Percentiles rank a stretch among this genome's conserved stretches.
phyloP scores from a whole-genome alignment of 2,888 invertebrate genomes.

The Platynereis dumerilii region DNA sequence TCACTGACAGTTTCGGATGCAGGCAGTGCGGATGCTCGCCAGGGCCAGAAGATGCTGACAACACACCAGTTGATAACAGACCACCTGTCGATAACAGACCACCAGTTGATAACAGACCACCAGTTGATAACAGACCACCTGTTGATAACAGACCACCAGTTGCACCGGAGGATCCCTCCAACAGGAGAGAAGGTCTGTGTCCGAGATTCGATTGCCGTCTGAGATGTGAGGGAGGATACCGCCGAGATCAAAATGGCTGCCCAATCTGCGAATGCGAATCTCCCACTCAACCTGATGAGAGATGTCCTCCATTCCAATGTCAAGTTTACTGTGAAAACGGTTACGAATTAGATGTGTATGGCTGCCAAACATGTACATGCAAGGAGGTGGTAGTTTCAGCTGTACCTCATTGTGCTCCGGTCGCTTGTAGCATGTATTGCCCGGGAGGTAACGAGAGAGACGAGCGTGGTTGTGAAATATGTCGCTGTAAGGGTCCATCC shows the following conservation, averaged over 20 bases:
- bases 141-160: no score
- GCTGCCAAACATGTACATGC: conserved; percentile 21
- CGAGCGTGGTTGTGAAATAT: conserved; percentile 18
- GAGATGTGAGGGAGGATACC: no score
- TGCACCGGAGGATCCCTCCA: no score
- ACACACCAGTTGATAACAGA: neutral
- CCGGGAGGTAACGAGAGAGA: conserved; percentile 6
- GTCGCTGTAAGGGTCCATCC: conserved; percentile 4
- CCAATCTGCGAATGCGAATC: conserved; percentile 13
- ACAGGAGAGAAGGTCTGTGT: no score
- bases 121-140: neutral
- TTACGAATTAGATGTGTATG: conserved; percentile 5
- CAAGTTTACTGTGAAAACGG: conserved; percentile 7
- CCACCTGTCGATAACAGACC: neutral
- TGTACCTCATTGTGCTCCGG: neutral
- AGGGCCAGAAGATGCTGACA: neutral
- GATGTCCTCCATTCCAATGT: conserved; percentile 6
- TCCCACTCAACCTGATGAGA: no score
- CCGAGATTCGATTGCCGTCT: no score
- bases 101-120: no score
- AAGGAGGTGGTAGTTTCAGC: neutral
- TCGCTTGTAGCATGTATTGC: conserved; percentile 15
- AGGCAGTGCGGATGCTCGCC: conserved; percentile 7
- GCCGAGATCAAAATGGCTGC: conserved; percentile 8
- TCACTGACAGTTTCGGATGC: conserved; percentile 9